These are phyloP conservation scores for Anastatus disparis DNA, from an alignment of 1,140 invertebrate species.

Conservation along the genomic window DNA sequence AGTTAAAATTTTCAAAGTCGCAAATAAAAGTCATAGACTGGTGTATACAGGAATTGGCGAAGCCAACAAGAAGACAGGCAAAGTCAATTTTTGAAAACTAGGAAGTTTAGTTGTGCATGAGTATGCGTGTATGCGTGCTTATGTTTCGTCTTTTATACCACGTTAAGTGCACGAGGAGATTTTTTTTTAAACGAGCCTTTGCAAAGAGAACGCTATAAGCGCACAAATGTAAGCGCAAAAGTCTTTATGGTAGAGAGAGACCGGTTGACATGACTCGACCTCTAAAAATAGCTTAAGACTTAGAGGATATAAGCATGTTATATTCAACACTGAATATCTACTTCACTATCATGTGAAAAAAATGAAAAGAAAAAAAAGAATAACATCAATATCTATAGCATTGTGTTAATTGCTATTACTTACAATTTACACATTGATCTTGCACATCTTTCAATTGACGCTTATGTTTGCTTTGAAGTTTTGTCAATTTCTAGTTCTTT, in stretches of 20 bases:
- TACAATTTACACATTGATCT: constrained; percentile 42
- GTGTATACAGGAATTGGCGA: constrained; percentile 4
- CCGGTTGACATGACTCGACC: constrained; percentile 59
- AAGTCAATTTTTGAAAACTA: constrained; percentile 53
- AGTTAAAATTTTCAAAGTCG: background rate
- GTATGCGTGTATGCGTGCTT: too few relatives aligned
- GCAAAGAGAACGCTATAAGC: constrained; percentile 7
- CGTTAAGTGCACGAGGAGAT: constrained; percentile 18
- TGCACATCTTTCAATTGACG: background rate
- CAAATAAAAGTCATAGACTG: background rate
- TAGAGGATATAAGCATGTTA: too few relatives aligned
- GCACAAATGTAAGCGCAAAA: constrained; percentile 46
- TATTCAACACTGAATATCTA: too few relatives aligned
- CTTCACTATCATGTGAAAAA: too few relatives aligned
- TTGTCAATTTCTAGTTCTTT: too few relatives aligned
- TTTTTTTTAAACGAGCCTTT: background rate
- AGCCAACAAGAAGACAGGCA: background rate
- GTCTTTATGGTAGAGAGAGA: constrained; percentile 54
- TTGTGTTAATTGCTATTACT: constrained; percentile 62
- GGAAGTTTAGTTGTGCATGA: constrained; percentile 50
- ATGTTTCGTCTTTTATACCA: constrained; percentile 40
- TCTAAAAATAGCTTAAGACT: constrained; percentile 65
- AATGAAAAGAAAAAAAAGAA: too few relatives aligned
- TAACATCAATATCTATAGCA: constrained; percentile 59
- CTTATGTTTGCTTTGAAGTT: background rate